Percentiles rank a stretch among this genome's conserved stretches.
phyloP scores from a whole-genome alignment of 2,888 invertebrate genomes.

The Periphyllus acericola region DNA sequence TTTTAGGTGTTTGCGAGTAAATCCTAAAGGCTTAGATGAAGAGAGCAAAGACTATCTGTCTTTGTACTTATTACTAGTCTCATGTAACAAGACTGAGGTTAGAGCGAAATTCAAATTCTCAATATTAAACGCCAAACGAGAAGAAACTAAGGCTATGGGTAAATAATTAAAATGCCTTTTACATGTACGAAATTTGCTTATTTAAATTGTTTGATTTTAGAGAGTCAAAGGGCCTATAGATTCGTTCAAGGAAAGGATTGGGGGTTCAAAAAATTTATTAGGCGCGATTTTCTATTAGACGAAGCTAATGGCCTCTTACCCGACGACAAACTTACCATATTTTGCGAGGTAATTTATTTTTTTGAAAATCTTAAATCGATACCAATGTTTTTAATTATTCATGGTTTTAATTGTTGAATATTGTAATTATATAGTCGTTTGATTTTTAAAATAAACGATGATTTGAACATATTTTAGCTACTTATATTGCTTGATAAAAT shows the following conservation, averaged over 20 bases:
- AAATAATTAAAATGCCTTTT: constrained; percentile 65
- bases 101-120: constrained; percentile 99
- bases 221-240: constrained; percentile 92
- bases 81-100: constrained; percentile 99
- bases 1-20: constrained; percentile 93
- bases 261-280: constrained; percentile 99
- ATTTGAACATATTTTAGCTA: not conserved
- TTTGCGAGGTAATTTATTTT: constrained; percentile 83
- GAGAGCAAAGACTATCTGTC: constrained; percentile 99
- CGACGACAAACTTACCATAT: constrained; percentile 98
- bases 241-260: constrained; percentile 99
- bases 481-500: constrained; percentile 8
- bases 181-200: not conserved
- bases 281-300: constrained; percentile 97
- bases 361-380: constrained; percentile 26
- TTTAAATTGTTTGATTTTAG: constrained; percentile 67
- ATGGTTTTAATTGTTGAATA: not conserved
- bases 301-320: constrained; percentile 98
- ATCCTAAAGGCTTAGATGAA: constrained; percentile 99
- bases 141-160: constrained; percentile 99
- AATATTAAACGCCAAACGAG: constrained; percentile 99
- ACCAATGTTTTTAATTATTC: not conserved
- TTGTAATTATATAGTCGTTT: not conserved
- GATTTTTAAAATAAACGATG: not conserved
- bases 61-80: constrained; percentile 96